phyloP scores from a whole-genome alignment of 1,140 invertebrate genomes.

The Paralvinella palmiformis region DNA sequence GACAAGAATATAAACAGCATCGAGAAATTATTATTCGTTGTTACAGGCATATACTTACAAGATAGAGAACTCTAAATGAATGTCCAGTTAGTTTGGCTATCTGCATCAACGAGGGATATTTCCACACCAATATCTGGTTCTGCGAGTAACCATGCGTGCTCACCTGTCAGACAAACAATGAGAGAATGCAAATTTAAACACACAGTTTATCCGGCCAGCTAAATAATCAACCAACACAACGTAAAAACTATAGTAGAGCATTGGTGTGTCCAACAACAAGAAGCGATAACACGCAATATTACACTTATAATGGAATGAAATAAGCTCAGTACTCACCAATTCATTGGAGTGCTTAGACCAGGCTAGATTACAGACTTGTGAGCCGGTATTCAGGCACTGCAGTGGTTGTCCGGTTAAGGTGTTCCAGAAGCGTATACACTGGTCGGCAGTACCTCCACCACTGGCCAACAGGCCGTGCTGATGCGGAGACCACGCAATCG shows the following conservation, averaged over 20 bases:
- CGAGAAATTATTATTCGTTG: too few relatives aligned
- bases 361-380: slow-evolving; percentile 95
- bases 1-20: too few relatives aligned
- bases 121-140: slow-evolving; percentile 99
- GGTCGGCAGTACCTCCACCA: slow-evolving; percentile 96
- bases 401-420: slow-evolving; percentile 98
- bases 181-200: too few relatives aligned
- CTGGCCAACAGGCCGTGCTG: slow-evolving; percentile 96
- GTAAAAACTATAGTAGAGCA: too few relatives aligned
- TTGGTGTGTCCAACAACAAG: not conserved
- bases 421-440: slow-evolving; percentile 90
- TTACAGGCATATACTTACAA: slow-evolving; percentile 54
- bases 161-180: too few relatives aligned
- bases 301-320: too few relatives aligned
- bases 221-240: too few relatives aligned
- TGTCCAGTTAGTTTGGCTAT: slow-evolving; percentile 98
- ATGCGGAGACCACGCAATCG: slow-evolving; percentile 99
- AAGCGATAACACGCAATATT: too few relatives aligned
- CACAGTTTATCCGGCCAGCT: too few relatives aligned
- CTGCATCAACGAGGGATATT: slow-evolving; percentile 94
- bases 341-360: slow-evolving; percentile 99
- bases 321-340: slow-evolving; percentile 68
- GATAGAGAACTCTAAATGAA: slow-evolving; percentile 91
- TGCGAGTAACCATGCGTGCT: slow-evolving; percentile 99
- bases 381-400: slow-evolving; percentile 98